Percentiles rank a stretch among this genome's conserved stretches.
Conservation (phyloP, 2,797 vertebrate species). For the Novumbra hubbsi region DNA sequence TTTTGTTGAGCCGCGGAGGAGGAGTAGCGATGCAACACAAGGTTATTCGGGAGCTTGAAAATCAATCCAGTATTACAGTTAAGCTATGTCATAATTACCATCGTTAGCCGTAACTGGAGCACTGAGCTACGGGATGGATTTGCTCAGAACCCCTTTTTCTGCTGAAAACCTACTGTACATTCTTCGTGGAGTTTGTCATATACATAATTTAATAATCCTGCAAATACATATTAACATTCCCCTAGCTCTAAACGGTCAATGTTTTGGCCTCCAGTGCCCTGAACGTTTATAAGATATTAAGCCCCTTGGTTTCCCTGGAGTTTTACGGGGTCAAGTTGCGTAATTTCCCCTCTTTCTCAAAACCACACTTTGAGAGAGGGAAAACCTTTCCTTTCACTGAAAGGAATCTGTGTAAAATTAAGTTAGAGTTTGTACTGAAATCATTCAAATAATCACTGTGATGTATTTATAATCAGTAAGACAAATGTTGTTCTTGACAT, state of each 20-base stretch:
- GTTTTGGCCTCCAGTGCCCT: slow-evolving; percentile 47
- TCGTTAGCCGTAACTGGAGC: slow-evolving; percentile 89
- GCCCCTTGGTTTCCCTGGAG: slow-evolving; percentile 43
- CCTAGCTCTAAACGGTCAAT: slow-evolving; percentile 59
- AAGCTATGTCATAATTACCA: slow-evolving; percentile 91
- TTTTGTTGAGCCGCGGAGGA: slow-evolving; percentile 70
- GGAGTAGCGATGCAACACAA: slow-evolving; percentile 52
- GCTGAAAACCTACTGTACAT: slow-evolving; percentile 67
- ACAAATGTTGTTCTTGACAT: slow-evolving; percentile 39
- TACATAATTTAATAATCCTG: slow-evolving; percentile 92
- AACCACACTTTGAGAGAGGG: slow-evolving; percentile 29
- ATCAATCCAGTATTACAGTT: slow-evolving; percentile 87
- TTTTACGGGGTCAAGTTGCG: slow-evolving; percentile 62
- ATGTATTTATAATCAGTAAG: slow-evolving; percentile 40
- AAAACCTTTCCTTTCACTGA: not conserved
- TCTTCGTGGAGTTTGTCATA: slow-evolving; percentile 79
- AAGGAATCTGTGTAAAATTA: slow-evolving; percentile 53
- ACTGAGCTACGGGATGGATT: slow-evolving; percentile 68
- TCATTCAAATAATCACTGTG: slow-evolving; percentile 50
- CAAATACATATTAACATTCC: slow-evolving; percentile 81
- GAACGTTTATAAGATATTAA: slow-evolving; percentile 14
- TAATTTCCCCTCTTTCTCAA: slow-evolving; percentile 32
- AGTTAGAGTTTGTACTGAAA: slow-evolving; percentile 41
- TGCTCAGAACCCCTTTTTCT: slow-evolving; percentile 74
- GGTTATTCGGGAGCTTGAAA: slow-evolving; percentile 77